A percentile compares a stretch with the other conserved stretches of the same genome.
Conservation (phyloP, 1,140 invertebrate species). For the Halesus radiatus region DNA sequence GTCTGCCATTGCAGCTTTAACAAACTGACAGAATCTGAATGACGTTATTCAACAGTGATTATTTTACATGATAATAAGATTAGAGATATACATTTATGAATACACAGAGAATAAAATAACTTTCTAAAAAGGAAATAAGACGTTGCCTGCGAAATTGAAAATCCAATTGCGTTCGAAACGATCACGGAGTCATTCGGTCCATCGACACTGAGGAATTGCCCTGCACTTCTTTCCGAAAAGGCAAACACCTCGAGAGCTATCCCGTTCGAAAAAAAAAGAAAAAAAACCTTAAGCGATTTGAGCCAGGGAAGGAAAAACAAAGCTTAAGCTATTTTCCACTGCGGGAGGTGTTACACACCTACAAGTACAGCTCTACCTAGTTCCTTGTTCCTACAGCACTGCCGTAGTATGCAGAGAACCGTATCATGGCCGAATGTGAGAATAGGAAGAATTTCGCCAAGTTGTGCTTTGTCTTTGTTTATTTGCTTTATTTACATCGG, state of each 20-base stretch:
- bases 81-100: too few species aligned
- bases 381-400: too few species aligned
- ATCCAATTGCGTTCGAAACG: slow-evolving; percentile 9
- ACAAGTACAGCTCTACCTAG: too few species aligned
- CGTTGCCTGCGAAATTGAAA: neutral
- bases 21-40: too few species aligned
- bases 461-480: slow-evolving; percentile 19
- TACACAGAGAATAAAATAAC: too few species aligned
- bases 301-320: slow-evolving; percentile 10
- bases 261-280: neutral
- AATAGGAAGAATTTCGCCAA: neutral
- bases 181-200: slow-evolving; percentile 2
- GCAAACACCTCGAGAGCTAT: slow-evolving; percentile 18
- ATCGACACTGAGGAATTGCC: slow-evolving; percentile 26
- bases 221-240: neutral
- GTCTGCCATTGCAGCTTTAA: too few species aligned
- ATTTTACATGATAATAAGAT: too few species aligned
- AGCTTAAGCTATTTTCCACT: slow-evolving; percentile 27
- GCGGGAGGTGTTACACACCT: neutral
- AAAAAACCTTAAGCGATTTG: slow-evolving; percentile 33
- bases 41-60: too few species aligned
- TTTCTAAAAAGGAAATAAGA: too few species aligned
- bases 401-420: neutral
- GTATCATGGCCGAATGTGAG: neutral
- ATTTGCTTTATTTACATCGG: slow-evolving; percentile 17